Evolutionary conservation across 2,797 vertebrate species (phyloP).

Genomic region (Ciconia nigra): DNA sequence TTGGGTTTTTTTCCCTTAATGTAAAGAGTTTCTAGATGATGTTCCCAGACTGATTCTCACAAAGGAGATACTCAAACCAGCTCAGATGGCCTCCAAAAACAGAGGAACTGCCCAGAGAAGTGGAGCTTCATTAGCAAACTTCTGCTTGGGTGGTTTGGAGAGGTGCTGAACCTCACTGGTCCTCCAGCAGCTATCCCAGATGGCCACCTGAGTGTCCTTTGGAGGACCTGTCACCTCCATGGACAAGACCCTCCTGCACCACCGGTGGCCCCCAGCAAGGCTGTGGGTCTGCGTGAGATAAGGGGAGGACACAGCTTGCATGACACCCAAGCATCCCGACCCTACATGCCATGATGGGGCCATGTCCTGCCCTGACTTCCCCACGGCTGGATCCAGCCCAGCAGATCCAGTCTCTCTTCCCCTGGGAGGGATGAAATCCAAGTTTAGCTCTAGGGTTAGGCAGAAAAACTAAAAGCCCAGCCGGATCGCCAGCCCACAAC

Average conservation of each 20-base stretch:
- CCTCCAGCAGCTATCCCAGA: not conserved
- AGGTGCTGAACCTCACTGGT: not conserved
- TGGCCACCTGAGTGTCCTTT: too few relatives aligned
- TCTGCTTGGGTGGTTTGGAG: not conserved
- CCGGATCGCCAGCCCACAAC: not conserved
- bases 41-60: not conserved
- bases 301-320: not conserved
- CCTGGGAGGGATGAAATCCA: not conserved
- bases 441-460: not conserved
- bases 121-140: rapidly evolving
- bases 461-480: not conserved
- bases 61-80: not conserved
- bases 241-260: not conserved
- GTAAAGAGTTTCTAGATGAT: not conserved
- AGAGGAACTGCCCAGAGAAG: not conserved
- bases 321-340: not conserved
- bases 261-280: not conserved
- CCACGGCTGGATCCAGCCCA: not conserved
- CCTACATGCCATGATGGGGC: not conserved
- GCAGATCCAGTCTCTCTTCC: not conserved
- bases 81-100: not conserved
- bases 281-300: not conserved
- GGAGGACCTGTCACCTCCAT: not conserved
- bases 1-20: not conserved
- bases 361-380: not conserved